Evolutionary conservation across 1,140 invertebrate species (phyloP).

Genomic region (Macrobrachium nipponense): DNA sequence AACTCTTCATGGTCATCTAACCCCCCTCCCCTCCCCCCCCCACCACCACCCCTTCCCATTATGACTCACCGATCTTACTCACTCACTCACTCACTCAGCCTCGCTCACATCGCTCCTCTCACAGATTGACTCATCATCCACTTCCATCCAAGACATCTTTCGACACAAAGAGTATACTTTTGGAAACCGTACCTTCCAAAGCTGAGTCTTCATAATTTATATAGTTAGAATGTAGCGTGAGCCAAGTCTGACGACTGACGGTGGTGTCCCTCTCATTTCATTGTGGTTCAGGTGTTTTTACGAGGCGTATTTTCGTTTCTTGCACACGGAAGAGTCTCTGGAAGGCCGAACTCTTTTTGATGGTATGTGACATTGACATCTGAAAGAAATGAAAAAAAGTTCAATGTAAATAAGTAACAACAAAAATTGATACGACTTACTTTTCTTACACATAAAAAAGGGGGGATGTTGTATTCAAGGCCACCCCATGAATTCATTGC

Average conservation of each 20-base stretch:
- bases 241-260: constrained; percentile 39
- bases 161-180: constrained; percentile 11
- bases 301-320: no score
- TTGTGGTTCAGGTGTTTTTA: constrained; percentile 33
- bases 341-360: no score
- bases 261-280: constrained; percentile 31
- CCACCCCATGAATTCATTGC: no score
- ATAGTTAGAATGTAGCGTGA: constrained; percentile 56
- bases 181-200: constrained; percentile 52
- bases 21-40: neutral
- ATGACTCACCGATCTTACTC: neutral
- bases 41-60: neutral
- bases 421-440: no score
- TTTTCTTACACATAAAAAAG: no score
- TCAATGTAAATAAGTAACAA: no score
- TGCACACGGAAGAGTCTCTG: no score
- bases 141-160: constrained; percentile 52
- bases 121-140: constrained; percentile 21
- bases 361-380: no score
- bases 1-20: neutral
- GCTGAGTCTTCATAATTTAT: constrained; percentile 59
- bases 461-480: no score
- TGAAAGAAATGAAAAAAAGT: no score
- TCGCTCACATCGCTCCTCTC: no score
- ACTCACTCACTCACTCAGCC: neutral